A percentile compares a stretch with the other conserved stretches of the same genome.
Evolutionary conservation across 2,113 vertebrate genomes (phyloP).

Genomic region (Festucalex cinctus): DNA sequence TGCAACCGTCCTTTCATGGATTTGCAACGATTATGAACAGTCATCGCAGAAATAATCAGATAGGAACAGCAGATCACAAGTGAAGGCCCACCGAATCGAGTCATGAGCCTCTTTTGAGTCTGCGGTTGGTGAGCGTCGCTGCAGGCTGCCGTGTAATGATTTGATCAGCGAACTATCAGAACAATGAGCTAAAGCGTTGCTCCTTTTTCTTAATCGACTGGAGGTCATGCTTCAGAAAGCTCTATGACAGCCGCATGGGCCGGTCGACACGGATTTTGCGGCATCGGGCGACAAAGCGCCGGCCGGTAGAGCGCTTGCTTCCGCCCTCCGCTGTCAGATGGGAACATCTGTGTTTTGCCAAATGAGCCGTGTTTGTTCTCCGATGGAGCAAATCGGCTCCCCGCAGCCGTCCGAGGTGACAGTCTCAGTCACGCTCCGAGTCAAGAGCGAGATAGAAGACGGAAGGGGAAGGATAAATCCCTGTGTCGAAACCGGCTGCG

Average conservation of each 20-base stretch:
- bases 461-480: slow-evolving; percentile 43
- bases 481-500: slow-evolving; percentile 56
- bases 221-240: slow-evolving; percentile 30
- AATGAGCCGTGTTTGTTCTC: slow-evolving; percentile 52
- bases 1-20: neutral
- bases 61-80: slow-evolving; percentile 29
- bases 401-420: slow-evolving; percentile 61
- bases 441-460: slow-evolving; percentile 44
- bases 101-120: slow-evolving; percentile 15
- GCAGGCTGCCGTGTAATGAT: slow-evolving; percentile 31
- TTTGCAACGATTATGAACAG: slow-evolving; percentile 26
- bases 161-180: slow-evolving; percentile 46
- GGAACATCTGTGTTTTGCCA: slow-evolving; percentile 63
- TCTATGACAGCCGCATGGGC: slow-evolving; percentile 57
- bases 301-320: slow-evolving; percentile 50
- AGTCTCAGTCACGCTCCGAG: slow-evolving; percentile 55
- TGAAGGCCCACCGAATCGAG: slow-evolving; percentile 23
- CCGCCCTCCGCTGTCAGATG: slow-evolving; percentile 53
- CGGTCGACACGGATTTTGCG: slow-evolving; percentile 44
- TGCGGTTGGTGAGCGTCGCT: neutral
- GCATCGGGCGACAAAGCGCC: slow-evolving; percentile 46
- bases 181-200: slow-evolving; percentile 25
- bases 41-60: slow-evolving; percentile 35
- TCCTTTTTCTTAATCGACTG: slow-evolving; percentile 26
- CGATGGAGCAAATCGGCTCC: slow-evolving; percentile 48